Evolutionary conservation across 2,888 invertebrate species (phyloP), one percentile per base, ranked within the genome.

Genomic region (Antheraea assamensis): DNA sequence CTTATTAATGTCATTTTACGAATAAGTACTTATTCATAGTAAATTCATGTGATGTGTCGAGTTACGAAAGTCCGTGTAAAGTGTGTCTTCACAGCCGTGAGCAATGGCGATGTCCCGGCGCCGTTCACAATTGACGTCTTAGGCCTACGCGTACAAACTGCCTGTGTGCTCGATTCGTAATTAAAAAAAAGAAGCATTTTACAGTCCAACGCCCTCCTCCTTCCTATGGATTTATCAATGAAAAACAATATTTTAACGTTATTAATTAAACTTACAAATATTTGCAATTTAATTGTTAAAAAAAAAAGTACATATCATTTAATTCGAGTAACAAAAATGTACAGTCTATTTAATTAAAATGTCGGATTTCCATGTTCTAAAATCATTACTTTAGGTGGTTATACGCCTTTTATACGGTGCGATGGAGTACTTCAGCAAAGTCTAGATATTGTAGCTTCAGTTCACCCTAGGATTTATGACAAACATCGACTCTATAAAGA

Each of bases 41-140:
- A 8, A 47, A 8, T 52, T 52, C 21, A n/a, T 52, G 52, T 1
- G 7, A 52, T n/a, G 7, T 77, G 78, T 78, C 77, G 76, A 80
- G 84, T 87, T 87, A 87, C 87, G 87, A 87, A 81, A 85, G 87
- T 88, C 88, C 85, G 87, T 86, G 84, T 77, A 81, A 81, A 85
- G 80, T 82, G 82, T 85, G 85, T 85, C 61, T 89, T 85, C 92
- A 90, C 92, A 89, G 89, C 92, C 92, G 90, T 93, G 93, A 94
- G 93, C 94, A 94, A 92, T 90, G 92, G 89, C 91, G 90, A 85
- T 88, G 87, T 88, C 82, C 42, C 85, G 91, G 92, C 93, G 93
- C 91, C 92, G 90, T 90, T 87, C 89, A 85, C 90, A 94, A 94
- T 94, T 94, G 94, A 94, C 94, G 93, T 90, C 87, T 92, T 93